Percentiles rank a stretch among this genome's conserved stretches.
Conservation (phyloP, 2,888 invertebrate species). For the Matsumyia berberina region DNA sequence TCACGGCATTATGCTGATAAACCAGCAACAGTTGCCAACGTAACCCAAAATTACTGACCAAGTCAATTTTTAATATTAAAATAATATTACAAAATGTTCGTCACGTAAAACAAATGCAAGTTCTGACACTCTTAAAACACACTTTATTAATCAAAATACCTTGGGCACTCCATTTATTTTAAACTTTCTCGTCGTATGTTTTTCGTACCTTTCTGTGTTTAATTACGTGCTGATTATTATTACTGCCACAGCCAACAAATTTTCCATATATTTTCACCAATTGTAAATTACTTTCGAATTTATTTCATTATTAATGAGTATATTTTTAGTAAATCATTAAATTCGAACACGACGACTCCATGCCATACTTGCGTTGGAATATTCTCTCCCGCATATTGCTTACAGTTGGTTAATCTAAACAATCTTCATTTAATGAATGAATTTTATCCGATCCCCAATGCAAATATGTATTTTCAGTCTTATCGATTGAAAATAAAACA, state of each 20-base stretch:
- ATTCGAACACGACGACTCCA: background rate
- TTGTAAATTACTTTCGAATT: background rate
- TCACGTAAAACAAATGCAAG: too few species aligned
- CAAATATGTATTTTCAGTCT: background rate
- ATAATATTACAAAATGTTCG: too few species aligned
- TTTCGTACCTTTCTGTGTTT: conserved; percentile 1
- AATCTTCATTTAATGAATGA: conserved; percentile 38
- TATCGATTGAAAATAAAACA: background rate
- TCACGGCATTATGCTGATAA: too few species aligned
- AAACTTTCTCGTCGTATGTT: conserved; percentile 1
- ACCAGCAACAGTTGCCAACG: too few species aligned
- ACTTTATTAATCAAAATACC: too few species aligned
- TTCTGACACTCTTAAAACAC: too few species aligned
- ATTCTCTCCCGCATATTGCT: conserved; percentile 8
- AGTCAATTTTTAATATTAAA: too few species aligned
- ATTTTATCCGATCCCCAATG: conserved; percentile 1
- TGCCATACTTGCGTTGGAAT: background rate
- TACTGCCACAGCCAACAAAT: background rate
- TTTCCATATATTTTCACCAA: background rate
- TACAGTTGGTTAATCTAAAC: conserved; percentile 30
- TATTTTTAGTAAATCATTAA: conserved; percentile 9
- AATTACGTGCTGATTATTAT: conserved; percentile 25
- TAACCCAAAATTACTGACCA: too few species aligned
- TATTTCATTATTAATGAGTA: conserved; percentile 26
- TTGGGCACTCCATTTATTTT: too few species aligned